Evolutionary conservation across 2,113 vertebrate genomes (phyloP).

Genomic region (Vanacampus margaritifer): DNA sequence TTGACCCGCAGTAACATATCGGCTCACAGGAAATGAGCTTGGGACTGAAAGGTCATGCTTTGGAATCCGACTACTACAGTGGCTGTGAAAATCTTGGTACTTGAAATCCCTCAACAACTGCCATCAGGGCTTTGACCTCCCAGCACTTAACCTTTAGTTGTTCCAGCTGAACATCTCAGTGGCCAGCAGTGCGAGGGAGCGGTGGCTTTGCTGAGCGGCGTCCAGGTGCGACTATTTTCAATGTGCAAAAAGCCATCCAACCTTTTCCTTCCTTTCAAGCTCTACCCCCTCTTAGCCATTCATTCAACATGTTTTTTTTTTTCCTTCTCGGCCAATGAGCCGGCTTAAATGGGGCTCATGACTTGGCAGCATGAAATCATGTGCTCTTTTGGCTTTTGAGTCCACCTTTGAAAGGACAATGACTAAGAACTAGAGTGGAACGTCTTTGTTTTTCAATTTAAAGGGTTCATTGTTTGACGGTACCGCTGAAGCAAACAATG

Average conservation of each 20-base stretch:
- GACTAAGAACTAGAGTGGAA: neutral
- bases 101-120: constrained; percentile 51
- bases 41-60: constrained; percentile 52
- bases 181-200: constrained; percentile 30
- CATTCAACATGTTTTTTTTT: constrained; percentile 22
- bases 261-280: constrained; percentile 26
- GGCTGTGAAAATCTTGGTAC: constrained; percentile 45
- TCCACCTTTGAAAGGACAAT: constrained; percentile 11
- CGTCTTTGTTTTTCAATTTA: neutral
- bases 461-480: neutral
- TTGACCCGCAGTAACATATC: constrained; percentile 44
- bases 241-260: constrained; percentile 34
- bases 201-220: constrained; percentile 22
- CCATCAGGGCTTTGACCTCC: constrained; percentile 45
- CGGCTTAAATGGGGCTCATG: constrained; percentile 24
- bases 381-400: constrained; percentile 20
- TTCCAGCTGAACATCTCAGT: constrained; percentile 45
- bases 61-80: constrained; percentile 41
- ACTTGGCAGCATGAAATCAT: constrained; percentile 25
- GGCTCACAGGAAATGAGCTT: constrained; percentile 49
- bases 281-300: constrained; percentile 26
- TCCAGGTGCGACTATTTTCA: constrained; percentile 57
- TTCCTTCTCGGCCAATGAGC: constrained; percentile 39
- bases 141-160: constrained; percentile 57
- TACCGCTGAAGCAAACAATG: neutral